phyloP scores from a whole-genome alignment of 2,797 vertebrate species.

The Acestrorhynchus altus region DNA sequence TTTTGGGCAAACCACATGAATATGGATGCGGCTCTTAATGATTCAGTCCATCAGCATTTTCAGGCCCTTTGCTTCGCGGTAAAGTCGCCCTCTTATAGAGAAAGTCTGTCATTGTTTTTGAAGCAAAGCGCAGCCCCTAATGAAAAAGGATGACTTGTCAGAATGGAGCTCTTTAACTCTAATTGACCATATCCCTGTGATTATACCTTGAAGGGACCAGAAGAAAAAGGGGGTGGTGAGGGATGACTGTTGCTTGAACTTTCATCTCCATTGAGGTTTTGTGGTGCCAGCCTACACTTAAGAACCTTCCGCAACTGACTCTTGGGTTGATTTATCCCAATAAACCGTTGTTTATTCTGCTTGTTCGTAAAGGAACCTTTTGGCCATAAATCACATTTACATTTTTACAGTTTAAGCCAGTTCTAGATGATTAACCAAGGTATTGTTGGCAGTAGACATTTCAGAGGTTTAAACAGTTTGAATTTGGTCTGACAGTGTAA shows the following conservation, averaged over 20 bases:
- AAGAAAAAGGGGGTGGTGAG: neutral
- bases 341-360: constrained; percentile 19
- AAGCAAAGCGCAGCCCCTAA: constrained; percentile 44
- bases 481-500: too few relatives aligned
- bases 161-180: constrained; percentile 44
- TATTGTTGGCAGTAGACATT: too few relatives aligned
- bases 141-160: constrained; percentile 63
- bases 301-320: neutral
- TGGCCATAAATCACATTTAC: neutral
- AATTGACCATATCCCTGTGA: constrained; percentile 56
- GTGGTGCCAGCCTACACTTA: neutral
- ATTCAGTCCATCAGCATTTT: constrained; percentile 4
- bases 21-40: neutral
- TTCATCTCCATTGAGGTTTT: neutral
- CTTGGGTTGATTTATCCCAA: neutral
- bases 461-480: too few relatives aligned
- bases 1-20: neutral
- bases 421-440: too few relatives aligned
- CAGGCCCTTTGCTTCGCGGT: neutral
- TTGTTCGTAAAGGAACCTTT: neutral
- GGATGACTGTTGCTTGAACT: constrained; percentile 3
- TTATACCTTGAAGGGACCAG: constrained; percentile 39
- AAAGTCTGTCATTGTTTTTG: constrained; percentile 31
- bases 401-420: too few relatives aligned
- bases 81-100: neutral